These are phyloP conservation scores for Nemurella pictetii DNA, from an alignment of 2,888 invertebrate genomes.

Conservation along the genomic window DNA sequence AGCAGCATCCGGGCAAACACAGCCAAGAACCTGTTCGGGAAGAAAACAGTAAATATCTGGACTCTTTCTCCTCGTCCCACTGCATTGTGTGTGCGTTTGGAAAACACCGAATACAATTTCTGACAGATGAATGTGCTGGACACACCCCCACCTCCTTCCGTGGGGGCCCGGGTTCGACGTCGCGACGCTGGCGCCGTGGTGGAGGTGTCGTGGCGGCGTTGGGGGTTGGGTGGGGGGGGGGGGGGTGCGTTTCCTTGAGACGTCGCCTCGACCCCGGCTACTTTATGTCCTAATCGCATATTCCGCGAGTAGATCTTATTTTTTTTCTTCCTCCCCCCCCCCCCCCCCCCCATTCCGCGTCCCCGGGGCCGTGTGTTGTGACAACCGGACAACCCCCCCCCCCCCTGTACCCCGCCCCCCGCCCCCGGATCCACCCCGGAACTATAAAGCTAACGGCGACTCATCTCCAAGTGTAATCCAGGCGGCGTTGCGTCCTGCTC, in stretches of 20 bases:
- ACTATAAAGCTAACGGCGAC: conserved; percentile 28
- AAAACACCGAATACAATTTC: no score
- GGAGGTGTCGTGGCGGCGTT: not conserved
- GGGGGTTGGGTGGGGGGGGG: not conserved
- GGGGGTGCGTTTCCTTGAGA: not conserved
- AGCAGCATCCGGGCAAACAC: no score
- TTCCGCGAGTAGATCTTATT: conserved; percentile 9
- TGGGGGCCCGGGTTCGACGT: not conserved
- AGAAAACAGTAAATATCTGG: no score
- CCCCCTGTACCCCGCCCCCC: not conserved
- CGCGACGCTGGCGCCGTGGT: not conserved
- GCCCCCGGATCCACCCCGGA: not conserved
- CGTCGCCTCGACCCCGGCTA: not conserved
- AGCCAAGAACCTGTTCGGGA: no score
- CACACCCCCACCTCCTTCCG: no score
- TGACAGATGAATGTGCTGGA: no score
- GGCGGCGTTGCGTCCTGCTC: not conserved
- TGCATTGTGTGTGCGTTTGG: no score
- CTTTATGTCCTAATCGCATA: conserved; percentile 7
- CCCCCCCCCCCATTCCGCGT: not conserved
- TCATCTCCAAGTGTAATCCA: conserved; percentile 39
- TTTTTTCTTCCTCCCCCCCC: not conserved
- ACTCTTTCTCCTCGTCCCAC: no score
- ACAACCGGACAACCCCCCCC: conserved; percentile 6
- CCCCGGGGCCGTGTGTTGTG: not conserved